Conservation (phyloP, 2,888 invertebrate species). For the Adineta ricciae region DNA sequence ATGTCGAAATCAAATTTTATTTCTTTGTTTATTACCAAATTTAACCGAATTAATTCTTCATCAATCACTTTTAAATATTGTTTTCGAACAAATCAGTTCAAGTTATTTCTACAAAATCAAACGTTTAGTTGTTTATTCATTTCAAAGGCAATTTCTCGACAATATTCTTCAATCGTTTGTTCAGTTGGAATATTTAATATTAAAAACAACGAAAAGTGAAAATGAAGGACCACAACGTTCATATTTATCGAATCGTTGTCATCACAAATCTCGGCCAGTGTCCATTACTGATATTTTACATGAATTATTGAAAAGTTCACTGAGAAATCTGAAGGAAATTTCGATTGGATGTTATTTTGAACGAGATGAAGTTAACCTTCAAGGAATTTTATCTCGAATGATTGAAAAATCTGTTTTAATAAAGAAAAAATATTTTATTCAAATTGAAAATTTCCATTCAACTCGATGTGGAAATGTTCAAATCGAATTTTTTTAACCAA, state of each 20-base stretch:
- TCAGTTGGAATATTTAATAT: background rate
- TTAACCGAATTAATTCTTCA: background rate
- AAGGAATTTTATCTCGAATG: background rate
- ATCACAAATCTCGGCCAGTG: slow-evolving; percentile 1
- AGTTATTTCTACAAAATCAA: background rate
- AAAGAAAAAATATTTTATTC: background rate
- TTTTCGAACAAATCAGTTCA: background rate
- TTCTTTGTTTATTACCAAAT: background rate
- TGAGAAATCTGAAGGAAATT: background rate
- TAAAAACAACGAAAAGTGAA: background rate
- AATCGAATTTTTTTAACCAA: background rate
- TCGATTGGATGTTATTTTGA: background rate
- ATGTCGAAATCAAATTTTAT: background rate
- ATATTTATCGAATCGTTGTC: background rate
- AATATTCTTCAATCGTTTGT: background rate
- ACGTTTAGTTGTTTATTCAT: background rate
- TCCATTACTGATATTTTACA: background rate
- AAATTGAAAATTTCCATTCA: background rate
- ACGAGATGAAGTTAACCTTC: background rate
- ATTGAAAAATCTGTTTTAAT: background rate
- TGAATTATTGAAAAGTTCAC: background rate
- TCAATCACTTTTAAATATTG: background rate
- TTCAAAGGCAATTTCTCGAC: background rate
- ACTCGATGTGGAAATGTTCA: background rate
- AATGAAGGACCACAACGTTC: background rate